Percentiles rank a stretch among this genome's conserved stretches.
phyloP scores from a whole-genome alignment of 2,888 invertebrate genomes.

The Homarus gammarus region DNA sequence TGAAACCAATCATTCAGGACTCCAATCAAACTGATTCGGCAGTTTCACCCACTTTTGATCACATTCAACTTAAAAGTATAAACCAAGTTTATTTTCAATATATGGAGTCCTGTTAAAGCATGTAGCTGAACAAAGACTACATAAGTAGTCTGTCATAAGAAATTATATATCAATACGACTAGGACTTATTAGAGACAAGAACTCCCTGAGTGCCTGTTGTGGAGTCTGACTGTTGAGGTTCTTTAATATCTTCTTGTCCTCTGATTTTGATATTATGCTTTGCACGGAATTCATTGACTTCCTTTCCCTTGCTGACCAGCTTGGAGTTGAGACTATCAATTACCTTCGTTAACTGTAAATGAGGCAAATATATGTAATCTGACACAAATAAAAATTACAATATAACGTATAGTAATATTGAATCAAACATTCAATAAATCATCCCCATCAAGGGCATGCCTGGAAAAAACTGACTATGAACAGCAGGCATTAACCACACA shows the following conservation, averaged over 20 bases:
- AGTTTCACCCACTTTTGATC: neutral
- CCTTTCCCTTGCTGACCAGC: conserved; percentile 90
- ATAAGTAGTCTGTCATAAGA: neutral
- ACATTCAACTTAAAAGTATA: neutral
- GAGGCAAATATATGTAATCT: conserved; percentile 66
- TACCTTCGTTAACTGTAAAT: conserved; percentile 87
- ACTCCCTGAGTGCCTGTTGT: conserved; percentile 53
- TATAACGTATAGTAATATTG: too few relatives aligned
- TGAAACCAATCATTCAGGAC: neutral
- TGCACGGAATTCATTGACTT: conserved; percentile 95
- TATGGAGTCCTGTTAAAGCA: neutral
- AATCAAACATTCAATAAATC: too few relatives aligned
- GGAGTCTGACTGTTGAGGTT: conserved; percentile 12
- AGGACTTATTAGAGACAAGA: conserved; percentile 68
- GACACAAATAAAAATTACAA: too few relatives aligned
- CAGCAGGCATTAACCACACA: too few relatives aligned
- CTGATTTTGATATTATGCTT: conserved; percentile 90
- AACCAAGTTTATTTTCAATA: neutral
- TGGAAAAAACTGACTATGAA: too few relatives aligned
- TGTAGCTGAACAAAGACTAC: neutral
- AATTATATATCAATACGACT: conserved; percentile 14
- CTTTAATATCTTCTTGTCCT: conserved; percentile 68
- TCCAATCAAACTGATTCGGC: neutral
- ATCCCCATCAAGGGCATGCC: too few relatives aligned
- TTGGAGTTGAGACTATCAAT: conserved; percentile 89